Base-by-base conservation (phyloP, 2,888 invertebrate genomes). In the Orthosia incerta region DNA sequence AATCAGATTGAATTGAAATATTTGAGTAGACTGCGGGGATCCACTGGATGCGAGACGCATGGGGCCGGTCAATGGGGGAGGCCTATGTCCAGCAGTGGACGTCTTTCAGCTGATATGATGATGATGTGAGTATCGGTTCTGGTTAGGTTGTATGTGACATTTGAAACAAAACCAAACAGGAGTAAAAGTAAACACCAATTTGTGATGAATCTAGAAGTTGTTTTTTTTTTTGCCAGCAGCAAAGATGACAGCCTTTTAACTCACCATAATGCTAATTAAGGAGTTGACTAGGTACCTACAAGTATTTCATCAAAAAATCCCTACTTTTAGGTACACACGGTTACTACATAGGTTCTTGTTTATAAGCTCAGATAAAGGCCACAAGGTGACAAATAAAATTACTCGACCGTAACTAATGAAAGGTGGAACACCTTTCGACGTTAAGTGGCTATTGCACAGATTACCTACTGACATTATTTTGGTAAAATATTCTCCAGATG, bases 351-450 rank as follows among this genome's bases (percentile, higher is more conserved):
- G 74, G 66, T 76, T 76, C 66, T 78, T 53, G 79, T 62, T 57
- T 46, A 56, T 48, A 65, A 57, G 53, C 60, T 48, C 55, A 55
- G 69, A 73, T 73, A 78, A 79, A 60, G 63, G 79, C 68, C 69
- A 57, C 57, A 74, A 73, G 71, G 66, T 74, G 72, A 74, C 72
- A 57, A 84, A 83, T 84, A 74, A 72, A 84, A 84, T 82, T 82
- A 84, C 65, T 26, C 72, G 66, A 74, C 82, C 82, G 76, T 74
- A 26, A 74, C 72, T 82, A 84, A 84, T 74, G 61, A 73, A 66
- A 75, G 69, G 71, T 74, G 23, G 48, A 74, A 70, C 46, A 68
- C 73, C 61, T 83, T 53, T 31, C 59, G 68, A 83, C 80, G 48
- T 56, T 73, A 76, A 80, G 67, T 79, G 60, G 51, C 51, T 61